Percentiles rank a stretch among this genome's conserved stretches.
These are phyloP conservation scores for Zaprionus tsacasi DNA, from an alignment of 1,140 invertebrate genomes.

Conservation along the genomic window DNA sequence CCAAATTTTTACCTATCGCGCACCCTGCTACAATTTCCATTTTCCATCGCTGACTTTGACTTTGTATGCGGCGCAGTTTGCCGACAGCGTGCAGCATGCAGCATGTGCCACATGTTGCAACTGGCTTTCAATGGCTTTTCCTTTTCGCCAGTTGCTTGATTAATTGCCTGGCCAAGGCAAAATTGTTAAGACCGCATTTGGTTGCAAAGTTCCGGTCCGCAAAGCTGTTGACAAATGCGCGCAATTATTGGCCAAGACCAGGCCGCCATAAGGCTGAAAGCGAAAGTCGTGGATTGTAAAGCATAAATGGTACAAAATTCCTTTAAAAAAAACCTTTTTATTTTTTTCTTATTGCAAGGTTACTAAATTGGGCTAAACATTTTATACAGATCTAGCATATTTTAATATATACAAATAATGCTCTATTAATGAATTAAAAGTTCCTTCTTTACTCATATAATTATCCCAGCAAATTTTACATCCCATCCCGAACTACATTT, in stretches of 20 bases:
- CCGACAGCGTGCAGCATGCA: background rate
- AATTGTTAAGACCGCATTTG: slow-evolving; percentile 41
- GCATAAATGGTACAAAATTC: background rate
- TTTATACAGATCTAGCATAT: too few relatives aligned
- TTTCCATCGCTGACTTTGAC: slow-evolving; percentile 16
- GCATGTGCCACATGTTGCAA: slow-evolving; percentile 12
- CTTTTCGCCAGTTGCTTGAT: slow-evolving; percentile 67
- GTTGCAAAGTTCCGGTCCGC: slow-evolving; percentile 53
- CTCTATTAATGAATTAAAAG: too few relatives aligned
- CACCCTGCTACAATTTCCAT: slow-evolving; percentile 45
- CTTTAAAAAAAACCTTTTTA: background rate
- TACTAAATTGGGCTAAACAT: too few relatives aligned
- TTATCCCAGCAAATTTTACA: background rate
- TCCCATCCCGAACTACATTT: background rate
- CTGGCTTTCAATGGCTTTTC: slow-evolving; percentile 41
- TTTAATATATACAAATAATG: too few relatives aligned
- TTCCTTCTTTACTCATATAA: background rate
- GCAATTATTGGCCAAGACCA: slow-evolving; percentile 26
- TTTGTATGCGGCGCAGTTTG: slow-evolving; percentile 20
- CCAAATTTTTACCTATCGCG: slow-evolving; percentile 54
- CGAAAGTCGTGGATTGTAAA: slow-evolving; percentile 14
- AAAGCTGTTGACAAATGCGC: slow-evolving; percentile 54
- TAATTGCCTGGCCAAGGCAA: slow-evolving; percentile 63
- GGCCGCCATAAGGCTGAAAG: slow-evolving; percentile 15
- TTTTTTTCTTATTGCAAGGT: too few relatives aligned